phyloP scores from a whole-genome alignment of 2,113 vertebrate genomes.

The Mohoua ochrocephala region DNA sequence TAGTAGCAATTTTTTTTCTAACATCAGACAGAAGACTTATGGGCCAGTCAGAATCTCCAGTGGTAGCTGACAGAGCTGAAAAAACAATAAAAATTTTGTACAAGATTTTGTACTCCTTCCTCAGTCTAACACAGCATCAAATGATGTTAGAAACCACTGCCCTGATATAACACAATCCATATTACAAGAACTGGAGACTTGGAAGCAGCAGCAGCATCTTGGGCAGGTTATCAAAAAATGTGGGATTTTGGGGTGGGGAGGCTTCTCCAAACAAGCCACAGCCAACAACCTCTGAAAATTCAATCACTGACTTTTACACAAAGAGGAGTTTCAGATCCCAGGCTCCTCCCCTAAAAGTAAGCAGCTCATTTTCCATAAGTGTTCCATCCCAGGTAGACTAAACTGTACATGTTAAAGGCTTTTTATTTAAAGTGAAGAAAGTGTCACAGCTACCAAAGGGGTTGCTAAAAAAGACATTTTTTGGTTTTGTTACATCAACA shows the following conservation, averaged over 20 bases:
- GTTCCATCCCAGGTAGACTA: not conserved
- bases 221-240: not conserved
- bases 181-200: not conserved
- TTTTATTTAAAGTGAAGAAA: not conserved
- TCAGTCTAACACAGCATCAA: not conserved
- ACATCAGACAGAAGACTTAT: not conserved
- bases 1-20: not conserved
- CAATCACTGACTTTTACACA: not conserved
- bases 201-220: not conserved
- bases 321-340: not conserved
- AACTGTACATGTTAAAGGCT: not conserved
- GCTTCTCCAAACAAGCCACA: not conserved
- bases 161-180: not conserved
- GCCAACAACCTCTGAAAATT: not conserved
- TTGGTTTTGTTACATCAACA: not conserved
- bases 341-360: not conserved
- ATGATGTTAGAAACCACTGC: not conserved
- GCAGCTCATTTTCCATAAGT: not conserved
- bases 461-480: not conserved
- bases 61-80: not conserved
- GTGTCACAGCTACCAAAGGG: not conserved
- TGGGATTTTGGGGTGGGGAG: rapidly evolving
- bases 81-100: not conserved
- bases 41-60: not conserved
- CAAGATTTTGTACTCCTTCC: not conserved